phyloP scores from a whole-genome alignment of 2,113 vertebrate genomes.

The Spermophilus dauricus region DNA sequence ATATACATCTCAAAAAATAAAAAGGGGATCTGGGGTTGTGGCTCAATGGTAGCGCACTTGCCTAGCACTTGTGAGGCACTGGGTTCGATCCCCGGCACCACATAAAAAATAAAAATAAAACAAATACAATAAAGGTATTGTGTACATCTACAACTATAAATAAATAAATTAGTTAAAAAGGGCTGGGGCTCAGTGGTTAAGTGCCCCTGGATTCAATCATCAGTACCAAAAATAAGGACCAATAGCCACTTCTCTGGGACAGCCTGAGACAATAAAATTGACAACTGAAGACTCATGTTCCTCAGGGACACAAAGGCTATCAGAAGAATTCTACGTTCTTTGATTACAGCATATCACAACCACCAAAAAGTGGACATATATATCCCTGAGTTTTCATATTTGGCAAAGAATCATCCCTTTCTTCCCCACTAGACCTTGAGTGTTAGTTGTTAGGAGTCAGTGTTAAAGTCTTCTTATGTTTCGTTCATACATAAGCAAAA shows the following conservation, averaged over 20 bases:
- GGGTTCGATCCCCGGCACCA: too few species aligned
- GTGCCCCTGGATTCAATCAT: too few species aligned
- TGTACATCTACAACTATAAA: too few species aligned
- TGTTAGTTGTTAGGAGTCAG: not conserved
- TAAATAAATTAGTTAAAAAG: too few species aligned
- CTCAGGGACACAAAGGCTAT: not conserved
- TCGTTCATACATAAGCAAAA: not conserved
- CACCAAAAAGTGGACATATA: not conserved
- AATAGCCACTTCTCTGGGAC: not conserved
- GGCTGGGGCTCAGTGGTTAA: too few species aligned
- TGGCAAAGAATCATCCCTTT: slow-evolving; percentile 27
- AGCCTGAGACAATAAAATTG: not conserved
- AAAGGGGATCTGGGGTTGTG: too few species aligned
- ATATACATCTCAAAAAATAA: too few species aligned
- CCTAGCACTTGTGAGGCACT: too few species aligned
- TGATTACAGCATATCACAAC: not conserved
- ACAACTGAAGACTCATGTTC: not conserved
- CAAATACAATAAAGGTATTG: too few species aligned
- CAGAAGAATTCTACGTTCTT: not conserved
- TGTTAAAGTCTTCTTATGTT: slow-evolving; percentile 49
- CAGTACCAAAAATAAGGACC: not conserved
- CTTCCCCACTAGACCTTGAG: not conserved
- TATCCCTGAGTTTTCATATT: not conserved
- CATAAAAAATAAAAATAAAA: too few species aligned
- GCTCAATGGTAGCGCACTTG: too few species aligned